Conservation (phyloP, 2,797 vertebrate genomes). For the Sebastes minor region DNA sequence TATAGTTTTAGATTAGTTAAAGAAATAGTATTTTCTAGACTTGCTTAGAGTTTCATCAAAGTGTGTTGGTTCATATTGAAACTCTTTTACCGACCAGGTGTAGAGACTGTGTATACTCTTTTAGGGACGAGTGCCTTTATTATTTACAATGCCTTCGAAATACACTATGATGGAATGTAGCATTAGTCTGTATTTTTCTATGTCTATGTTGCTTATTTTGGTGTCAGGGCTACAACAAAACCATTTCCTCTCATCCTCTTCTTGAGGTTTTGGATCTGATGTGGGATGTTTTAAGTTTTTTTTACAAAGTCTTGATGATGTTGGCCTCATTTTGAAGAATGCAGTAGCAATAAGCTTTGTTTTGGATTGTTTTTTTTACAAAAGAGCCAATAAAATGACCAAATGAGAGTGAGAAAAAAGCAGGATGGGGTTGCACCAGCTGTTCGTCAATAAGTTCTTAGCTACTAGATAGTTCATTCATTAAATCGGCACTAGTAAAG, state of each 20-base stretch:
- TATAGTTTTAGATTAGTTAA: neutral
- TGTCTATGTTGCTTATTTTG: neutral
- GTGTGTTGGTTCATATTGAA: constrained; percentile 32
- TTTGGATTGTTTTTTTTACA: neutral
- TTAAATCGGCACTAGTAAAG: neutral
- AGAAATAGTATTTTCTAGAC: neutral
- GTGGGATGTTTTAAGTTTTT: neutral
- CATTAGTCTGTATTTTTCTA: neutral
- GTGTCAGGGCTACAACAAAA: constrained; percentile 11
- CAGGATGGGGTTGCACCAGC: neutral
- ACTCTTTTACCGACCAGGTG: neutral
- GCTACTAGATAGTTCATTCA: neutral
- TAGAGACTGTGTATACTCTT: neutral
- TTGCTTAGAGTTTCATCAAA: neutral
- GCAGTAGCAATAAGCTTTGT: neutral
- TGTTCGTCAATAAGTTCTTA: neutral
- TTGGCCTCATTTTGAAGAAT: neutral
- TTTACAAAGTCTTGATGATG: neutral
- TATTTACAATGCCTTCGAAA: constrained; percentile 34
- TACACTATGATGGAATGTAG: neutral
- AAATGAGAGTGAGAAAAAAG: neutral
- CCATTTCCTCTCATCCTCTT: neutral
- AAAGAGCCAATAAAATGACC: neutral
- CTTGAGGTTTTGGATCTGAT: neutral
- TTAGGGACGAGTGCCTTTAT: constrained; percentile 25